Conservation (phyloP, 2,888 invertebrate genomes). For the Nomada hirtipes region DNA sequence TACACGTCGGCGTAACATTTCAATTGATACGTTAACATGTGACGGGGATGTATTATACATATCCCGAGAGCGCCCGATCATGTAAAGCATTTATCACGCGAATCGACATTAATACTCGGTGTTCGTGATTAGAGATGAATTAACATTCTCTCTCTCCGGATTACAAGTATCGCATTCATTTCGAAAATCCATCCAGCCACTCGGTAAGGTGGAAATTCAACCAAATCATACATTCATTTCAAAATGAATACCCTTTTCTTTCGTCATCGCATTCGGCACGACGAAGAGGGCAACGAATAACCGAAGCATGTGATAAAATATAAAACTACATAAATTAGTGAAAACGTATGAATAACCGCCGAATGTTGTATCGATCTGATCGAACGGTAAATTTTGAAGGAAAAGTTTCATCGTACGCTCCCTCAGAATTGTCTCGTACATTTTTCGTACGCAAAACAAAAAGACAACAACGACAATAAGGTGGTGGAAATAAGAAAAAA, state of each 20-base stretch:
- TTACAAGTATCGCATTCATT: neutral
- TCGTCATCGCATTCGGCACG: too few species aligned
- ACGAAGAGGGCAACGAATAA: too few species aligned
- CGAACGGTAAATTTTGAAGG: too few species aligned
- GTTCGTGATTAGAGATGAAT: slow-evolving; percentile 3
- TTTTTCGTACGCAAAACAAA: neutral
- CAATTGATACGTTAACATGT: slow-evolving; percentile 1
- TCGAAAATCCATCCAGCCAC: neutral
- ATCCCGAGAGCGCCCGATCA: neutral
- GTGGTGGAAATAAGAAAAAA: neutral
- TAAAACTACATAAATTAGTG: too few species aligned
- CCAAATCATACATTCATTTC: neutral
- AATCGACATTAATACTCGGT: slow-evolving; percentile 10
- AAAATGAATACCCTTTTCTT: too few species aligned
- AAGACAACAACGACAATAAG: neutral
- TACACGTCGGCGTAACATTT: neutral
- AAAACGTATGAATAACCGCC: too few species aligned
- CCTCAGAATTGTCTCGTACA: neutral
- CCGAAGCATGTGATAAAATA: too few species aligned
- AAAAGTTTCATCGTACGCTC: neutral
- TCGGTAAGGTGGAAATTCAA: neutral
- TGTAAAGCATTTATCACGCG: neutral
- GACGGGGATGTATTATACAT: neutral
- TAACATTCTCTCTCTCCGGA: neutral
- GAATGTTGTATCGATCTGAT: too few species aligned